These are phyloP conservation scores for Atrichornis clamosus DNA, from an alignment of 2,113 vertebrate species.

Conservation along the genomic window DNA sequence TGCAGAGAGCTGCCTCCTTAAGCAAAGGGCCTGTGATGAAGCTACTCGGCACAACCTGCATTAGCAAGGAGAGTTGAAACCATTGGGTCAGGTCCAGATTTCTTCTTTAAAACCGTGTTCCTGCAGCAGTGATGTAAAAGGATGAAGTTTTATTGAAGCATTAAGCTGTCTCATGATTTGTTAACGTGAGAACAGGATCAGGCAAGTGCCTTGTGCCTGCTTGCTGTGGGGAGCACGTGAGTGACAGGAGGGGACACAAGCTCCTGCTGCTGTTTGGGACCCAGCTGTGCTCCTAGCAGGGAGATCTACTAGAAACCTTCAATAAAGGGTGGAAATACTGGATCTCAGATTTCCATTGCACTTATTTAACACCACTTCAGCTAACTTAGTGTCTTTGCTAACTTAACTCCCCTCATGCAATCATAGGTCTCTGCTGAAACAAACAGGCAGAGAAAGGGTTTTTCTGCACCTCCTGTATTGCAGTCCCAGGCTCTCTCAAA, in stretches of 20 bases:
- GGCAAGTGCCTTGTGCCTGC: neutral
- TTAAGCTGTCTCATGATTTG: neutral
- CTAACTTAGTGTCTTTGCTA: neutral
- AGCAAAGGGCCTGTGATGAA: neutral
- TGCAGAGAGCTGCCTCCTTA: neutral
- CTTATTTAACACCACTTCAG: neutral
- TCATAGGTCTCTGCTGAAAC: neutral
- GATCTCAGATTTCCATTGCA: neutral
- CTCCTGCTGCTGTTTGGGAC: neutral
- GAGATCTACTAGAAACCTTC: neutral
- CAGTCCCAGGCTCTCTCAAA: neutral
- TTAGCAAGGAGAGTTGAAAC: neutral
- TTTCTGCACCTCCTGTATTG: neutral
- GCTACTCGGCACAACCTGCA: neutral
- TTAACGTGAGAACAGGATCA: neutral
- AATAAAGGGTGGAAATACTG: neutral
- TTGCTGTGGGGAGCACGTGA: accelerated
- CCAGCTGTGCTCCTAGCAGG: neutral
- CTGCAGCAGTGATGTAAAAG: neutral
- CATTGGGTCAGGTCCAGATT: neutral
- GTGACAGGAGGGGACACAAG: accelerated
- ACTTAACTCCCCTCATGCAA: neutral
- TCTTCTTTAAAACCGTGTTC: neutral
- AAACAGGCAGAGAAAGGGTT: neutral
- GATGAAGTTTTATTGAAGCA: neutral